Base-by-base conservation (phyloP, 2,113 vertebrate species). In the Bungarus multicinctus region DNA sequence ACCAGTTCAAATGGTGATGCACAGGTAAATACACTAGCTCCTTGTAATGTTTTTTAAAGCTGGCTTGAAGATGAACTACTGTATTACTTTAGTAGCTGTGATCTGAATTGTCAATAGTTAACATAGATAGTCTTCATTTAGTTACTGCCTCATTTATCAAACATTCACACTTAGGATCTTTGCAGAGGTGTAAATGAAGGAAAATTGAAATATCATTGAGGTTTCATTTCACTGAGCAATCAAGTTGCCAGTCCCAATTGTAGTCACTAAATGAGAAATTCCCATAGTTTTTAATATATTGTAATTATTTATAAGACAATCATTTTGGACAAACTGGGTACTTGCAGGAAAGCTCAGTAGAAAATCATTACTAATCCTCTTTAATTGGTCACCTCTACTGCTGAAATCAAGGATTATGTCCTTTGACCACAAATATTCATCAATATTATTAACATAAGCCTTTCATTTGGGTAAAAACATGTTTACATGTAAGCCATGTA, bases 391-490 rank as follows among this genome's bases (percentile, higher is more conserved):
- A 90, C 55, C 93, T 0, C 0, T 93, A 81, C 94, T 97, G 95
- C 94, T 95, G 87, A n/a, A 94, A 95, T 96, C 94, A 96, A 96
- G 95, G 90, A 95, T 96, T 86, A 96, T 94, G 96, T 93, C 88
- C 95, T 95, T 95, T 97, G 95, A 81, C 43, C 34, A 92, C 74
- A 93, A 96, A 53, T 57, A 89, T 93, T 95, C 91, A 90, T 89
- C 95, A 94, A 94, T 12, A 94, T 1, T 88, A n/a, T 87, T 95
- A 96, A 87, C 0, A 0, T 34, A 95, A 96, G 93, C 2, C 43
- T 90, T 95, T 43, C 50, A 94, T 93, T 0, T 0, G 94, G 39
- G 91, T 96, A 95, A 52, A 60, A 60, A 74, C 43, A 64, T 47
- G 43, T 93, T 95, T 90, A 86, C 95, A 93, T 91, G 5, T 27